phyloP scores from a whole-genome alignment of 2,797 vertebrate genomes.

The Tangara arthus region DNA sequence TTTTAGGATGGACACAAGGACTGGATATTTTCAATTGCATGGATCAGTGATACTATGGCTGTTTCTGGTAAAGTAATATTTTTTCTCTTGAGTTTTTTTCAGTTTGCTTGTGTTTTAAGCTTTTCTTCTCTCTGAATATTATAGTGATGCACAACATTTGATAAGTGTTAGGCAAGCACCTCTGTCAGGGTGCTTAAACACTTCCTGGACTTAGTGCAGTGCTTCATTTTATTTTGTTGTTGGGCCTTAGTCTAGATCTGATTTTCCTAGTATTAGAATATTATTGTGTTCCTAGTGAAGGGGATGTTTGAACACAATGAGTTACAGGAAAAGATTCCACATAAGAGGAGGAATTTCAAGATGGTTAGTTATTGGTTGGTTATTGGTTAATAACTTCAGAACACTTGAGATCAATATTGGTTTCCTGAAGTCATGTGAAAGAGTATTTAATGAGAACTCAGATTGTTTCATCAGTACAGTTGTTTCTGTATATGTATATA shows the following conservation, averaged over 20 bases:
- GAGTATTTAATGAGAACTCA: background rate
- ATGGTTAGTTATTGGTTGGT: too few species aligned
- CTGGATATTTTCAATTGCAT: constrained; percentile 99
- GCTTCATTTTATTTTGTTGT: background rate
- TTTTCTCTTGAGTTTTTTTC: background rate
- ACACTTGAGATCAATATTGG: accelerated
- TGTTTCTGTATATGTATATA: background rate
- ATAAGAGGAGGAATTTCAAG: background rate
- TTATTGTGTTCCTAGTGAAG: background rate
- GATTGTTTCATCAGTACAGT: background rate
- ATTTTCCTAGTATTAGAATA: background rate
- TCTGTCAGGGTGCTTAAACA: background rate
- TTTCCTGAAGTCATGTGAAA: background rate
- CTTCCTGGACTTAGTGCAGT: background rate
- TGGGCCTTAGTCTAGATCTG: background rate
- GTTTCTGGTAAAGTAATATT: constrained; percentile 86
- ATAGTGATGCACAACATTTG: background rate
- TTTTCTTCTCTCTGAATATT: background rate
- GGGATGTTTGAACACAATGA: background rate
- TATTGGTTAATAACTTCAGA: background rate
- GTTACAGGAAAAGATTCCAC: background rate
- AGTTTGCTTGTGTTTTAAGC: background rate
- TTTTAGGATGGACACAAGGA: constrained; percentile 95
- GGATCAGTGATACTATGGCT: constrained; percentile 98
- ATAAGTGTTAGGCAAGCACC: background rate